Percentiles rank a stretch among this genome's conserved stretches.
Evolutionary conservation across 1,140 invertebrate genomes (phyloP).

Genomic region (Tribolium castaneum): DNA sequence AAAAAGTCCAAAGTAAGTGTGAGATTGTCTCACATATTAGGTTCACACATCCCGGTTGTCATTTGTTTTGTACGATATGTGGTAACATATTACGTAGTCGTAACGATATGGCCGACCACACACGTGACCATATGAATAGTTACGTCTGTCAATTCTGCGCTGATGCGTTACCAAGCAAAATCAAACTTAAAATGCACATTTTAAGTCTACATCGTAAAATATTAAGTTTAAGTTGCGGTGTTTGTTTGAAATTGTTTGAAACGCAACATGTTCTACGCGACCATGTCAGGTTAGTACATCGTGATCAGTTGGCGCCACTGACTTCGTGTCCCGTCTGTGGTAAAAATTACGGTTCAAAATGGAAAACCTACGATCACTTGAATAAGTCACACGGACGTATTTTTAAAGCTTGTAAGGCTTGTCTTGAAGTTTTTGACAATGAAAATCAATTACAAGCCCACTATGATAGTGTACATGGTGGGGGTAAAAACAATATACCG

Average conservation of each 20-base stretch:
- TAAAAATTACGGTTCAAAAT: slow-evolving; percentile 71
- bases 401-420: slow-evolving; percentile 71
- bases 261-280: slow-evolving; percentile 69
- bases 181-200: slow-evolving; percentile 73
- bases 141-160: slow-evolving; percentile 73
- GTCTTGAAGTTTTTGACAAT: slow-evolving; percentile 69
- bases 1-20: slow-evolving; percentile 67
- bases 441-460: slow-evolving; percentile 67
- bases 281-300: slow-evolving; percentile 69
- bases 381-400: slow-evolving; percentile 71
- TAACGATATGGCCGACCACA: slow-evolving; percentile 68
- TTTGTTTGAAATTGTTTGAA: slow-evolving; percentile 70
- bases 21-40: slow-evolving; percentile 72
- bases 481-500: neutral
- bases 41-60: slow-evolving; percentile 69
- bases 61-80: slow-evolving; percentile 68
- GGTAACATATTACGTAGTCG: slow-evolving; percentile 69
- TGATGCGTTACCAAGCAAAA: slow-evolving; percentile 70
- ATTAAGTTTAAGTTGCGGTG: slow-evolving; percentile 69
- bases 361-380: slow-evolving; percentile 73
- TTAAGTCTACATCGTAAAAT: slow-evolving; percentile 69
- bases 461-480: slow-evolving; percentile 63
- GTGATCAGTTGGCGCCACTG: slow-evolving; percentile 65
- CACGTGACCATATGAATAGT: slow-evolving; percentile 67
- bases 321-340: slow-evolving; percentile 73